Evolutionary conservation across 2,888 invertebrate genomes (phyloP), one percentile per base, ranked within the genome.

Genomic region (Hyposoter dolosus): DNA sequence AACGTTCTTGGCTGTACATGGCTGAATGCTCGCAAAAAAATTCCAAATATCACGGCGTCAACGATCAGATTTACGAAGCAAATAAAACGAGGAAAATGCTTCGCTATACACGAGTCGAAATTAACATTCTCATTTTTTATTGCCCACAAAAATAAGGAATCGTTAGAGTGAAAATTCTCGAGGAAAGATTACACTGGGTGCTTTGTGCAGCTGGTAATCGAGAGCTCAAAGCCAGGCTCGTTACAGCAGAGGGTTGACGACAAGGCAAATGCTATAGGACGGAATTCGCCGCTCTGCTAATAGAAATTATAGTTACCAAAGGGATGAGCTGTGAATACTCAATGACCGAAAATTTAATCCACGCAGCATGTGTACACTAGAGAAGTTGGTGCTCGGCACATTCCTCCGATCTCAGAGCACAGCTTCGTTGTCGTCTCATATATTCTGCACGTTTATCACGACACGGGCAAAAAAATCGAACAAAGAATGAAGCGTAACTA

Each of bases 281-380:
- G n/a, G 28, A n/a, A 60, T 72, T 32, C 35, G 40, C 63, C 45
- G 53, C 56, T 28, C 23, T 35, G 65, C 74, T 82, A 68, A 82
- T 78, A 69, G 69, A 82, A 85, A 85, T 85, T 82, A 79, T 82
- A 63, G 77, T 75, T 75, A 45, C 74, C 68, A 69, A 78, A 69
- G 75, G 66, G 81, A 81, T 77, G 81, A 81, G 68, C 43, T 63
- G 63, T 66, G 82, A 82, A 85, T 82, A 50, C 84, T 80, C 74
- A 81, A 84, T 81, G 75, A 72, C 43, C 45, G 66, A 78, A 35
- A 82, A 75, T 85, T 78, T 40, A 85, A 79, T 82, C 53, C 45
- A 60, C 60, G 23, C 63, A 35, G 81, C 23, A 63, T 23, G 63
- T 43, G 35, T 63, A 63, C 43, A n/a, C 50, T 43, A 35, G 60